A percentile compares a stretch with the other conserved stretches of the same genome.
phyloP scores from a whole-genome alignment of 2,113 vertebrate species.

The Elanus axillaris region DNA sequence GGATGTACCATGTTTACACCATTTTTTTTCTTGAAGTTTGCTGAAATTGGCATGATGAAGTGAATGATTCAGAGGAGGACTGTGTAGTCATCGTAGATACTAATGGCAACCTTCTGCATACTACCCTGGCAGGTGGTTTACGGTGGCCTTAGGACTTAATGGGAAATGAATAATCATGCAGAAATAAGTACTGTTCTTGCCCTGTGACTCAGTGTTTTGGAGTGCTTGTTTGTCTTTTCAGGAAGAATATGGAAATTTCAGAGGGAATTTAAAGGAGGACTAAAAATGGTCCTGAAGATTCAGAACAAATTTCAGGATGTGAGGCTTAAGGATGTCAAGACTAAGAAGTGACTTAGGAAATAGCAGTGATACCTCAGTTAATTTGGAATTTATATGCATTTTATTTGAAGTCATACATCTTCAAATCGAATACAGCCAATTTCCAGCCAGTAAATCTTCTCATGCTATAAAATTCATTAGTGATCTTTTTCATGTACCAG shows the following conservation, averaged over 20 bases:
- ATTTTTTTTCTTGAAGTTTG: background rate
- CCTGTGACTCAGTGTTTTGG: background rate
- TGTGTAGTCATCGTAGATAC: background rate
- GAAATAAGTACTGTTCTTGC: background rate
- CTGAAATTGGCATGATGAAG: background rate
- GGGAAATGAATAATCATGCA: background rate
- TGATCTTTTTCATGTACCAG: background rate
- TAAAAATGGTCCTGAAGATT: background rate
- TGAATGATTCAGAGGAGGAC: background rate
- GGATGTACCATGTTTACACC: background rate
- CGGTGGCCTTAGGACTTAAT: background rate
- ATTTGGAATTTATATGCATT: background rate
- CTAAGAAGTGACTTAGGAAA: background rate
- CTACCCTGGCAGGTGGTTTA: background rate
- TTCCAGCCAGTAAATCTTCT: background rate
- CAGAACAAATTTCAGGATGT: background rate
- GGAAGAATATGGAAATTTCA: background rate
- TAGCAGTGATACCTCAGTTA: background rate
- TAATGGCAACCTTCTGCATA: background rate
- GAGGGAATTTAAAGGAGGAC: background rate
- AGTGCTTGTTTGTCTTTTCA: background rate
- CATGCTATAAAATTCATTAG: background rate
- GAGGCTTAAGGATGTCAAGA: background rate
- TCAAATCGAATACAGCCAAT: background rate
- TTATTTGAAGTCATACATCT: background rate